Percentiles rank a stretch among this genome's conserved stretches.
phyloP scores from a whole-genome alignment of 2,888 invertebrate genomes.

The Hydrotaea cyrtoneurina region DNA sequence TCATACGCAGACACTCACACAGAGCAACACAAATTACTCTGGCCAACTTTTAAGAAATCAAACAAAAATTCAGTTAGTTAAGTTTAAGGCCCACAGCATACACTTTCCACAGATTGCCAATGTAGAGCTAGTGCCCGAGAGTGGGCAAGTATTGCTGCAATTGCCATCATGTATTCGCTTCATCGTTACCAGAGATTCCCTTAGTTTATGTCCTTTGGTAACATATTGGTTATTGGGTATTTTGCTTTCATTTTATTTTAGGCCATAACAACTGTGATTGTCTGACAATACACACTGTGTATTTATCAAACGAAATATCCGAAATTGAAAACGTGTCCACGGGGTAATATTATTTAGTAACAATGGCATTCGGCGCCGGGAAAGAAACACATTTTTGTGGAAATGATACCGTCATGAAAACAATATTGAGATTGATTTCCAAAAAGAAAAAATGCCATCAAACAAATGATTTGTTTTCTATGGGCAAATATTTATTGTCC shows the following conservation, averaged over 20 bases:
- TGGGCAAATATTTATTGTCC: neutral
- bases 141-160: too few relatives aligned
- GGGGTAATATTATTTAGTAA: conserved; percentile 27
- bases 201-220: neutral
- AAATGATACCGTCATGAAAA: conserved; percentile 21
- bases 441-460: conserved; percentile 23
- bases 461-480: conserved; percentile 13
- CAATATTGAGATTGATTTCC: conserved; percentile 26
- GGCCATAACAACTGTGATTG: neutral
- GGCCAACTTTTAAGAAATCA: neutral
- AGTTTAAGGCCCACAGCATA: neutral
- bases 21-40: neutral
- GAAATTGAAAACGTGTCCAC: conserved; percentile 56
- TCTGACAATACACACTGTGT: neutral
- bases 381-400: conserved; percentile 24
- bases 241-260: neutral
- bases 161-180: too few relatives aligned
- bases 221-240: conserved; percentile 19
- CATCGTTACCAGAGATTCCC: too few relatives aligned
- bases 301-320: neutral
- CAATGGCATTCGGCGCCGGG: neutral
- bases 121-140: too few relatives aligned
- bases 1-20: neutral
- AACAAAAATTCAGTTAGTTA: neutral
- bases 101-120: too few relatives aligned